Evolutionary conservation across 2,797 vertebrate species (phyloP), one percentile per base, ranked within the genome.

Genomic region (Rachycentron canadum): DNA sequence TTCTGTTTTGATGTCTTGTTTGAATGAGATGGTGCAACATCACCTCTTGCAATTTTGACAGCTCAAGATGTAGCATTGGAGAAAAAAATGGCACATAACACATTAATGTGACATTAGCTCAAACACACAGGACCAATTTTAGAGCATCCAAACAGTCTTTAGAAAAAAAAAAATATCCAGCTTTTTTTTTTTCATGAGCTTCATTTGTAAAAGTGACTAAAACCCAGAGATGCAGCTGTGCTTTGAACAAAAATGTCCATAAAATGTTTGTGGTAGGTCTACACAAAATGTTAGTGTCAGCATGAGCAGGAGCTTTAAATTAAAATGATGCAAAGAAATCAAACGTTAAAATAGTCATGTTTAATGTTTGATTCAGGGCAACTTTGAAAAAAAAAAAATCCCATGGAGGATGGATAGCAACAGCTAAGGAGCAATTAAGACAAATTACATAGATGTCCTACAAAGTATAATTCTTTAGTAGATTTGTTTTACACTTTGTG

Each of bases 1-100:
- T 72, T 70, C 56, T 65, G 61, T 67, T 69, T 8, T 11, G 43
- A 62, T 71, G 52, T 56, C 53, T 45, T 60, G 56, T 84, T 62
- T 70, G 49, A 78, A 76, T 53, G 68, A 61, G 55, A 34, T 52
- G 69, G 21, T 1, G 32, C 8, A 50, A 62, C 69, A 53, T 69
- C 45, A 3, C 4, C 12, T 30, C 67, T 67, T 45, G 45, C 49
- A 60, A 25, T 28, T n/a, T 41, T 64, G 56, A 80, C 50, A 67
- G 55, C 34, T 62, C n/a, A n/a, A 62, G 13, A 75, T 74, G 12
- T 49, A 60, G 49, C 25, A 16, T 12, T 45, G 30, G 23, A 14
- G 3, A 8, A 56, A 11, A 12, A 6, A 69, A 58, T 17, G 1
- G 21, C n/a, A 81, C 26, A 32, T 43, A 63, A 80, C 43, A 16